phyloP scores from a whole-genome alignment of 64 coral and sea anemone species.

The Cladopsammia gracilis region DNA sequence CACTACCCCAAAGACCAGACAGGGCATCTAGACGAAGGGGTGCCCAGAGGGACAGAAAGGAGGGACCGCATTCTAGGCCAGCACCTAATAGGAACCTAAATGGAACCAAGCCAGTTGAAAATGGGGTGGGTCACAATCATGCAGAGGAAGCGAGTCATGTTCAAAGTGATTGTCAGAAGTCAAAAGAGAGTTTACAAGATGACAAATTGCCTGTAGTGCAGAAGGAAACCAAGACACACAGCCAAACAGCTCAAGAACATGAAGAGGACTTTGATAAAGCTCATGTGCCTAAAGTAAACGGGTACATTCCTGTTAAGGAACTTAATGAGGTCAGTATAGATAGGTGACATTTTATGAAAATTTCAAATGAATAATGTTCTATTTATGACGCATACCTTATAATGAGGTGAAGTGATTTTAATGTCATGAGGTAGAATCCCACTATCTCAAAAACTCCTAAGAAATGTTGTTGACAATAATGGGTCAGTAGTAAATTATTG shows the following conservation, averaged over 20 bases:
- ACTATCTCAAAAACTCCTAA: too few relatives aligned
- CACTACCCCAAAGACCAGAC: conserved; percentile 21
- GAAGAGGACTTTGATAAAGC: conserved; percentile 3
- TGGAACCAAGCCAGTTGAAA: conserved; percentile 35
- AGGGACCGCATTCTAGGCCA: background rate
- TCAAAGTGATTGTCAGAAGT: background rate
- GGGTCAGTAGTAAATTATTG: too few relatives aligned
- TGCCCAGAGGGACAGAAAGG: conserved; percentile 7
- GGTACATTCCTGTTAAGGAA: conserved; percentile 23
- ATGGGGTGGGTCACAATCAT: background rate
- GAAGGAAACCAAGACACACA: background rate
- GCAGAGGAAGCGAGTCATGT: background rate
- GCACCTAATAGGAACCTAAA: background rate
- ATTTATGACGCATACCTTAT: background rate
- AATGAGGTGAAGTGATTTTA: background rate
- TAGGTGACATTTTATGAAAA: background rate
- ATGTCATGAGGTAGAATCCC: background rate
- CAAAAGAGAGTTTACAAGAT: background rate
- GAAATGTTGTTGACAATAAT: too few relatives aligned
- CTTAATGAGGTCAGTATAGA: conserved; percentile 27
- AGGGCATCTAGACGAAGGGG: conserved; percentile 43
- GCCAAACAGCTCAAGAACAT: background rate
- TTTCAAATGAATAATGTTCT: background rate
- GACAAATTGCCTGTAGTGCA: background rate
- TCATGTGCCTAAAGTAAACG: background rate